Percentiles rank a stretch among this genome's conserved stretches.
phyloP scores from a whole-genome alignment of 64 coral and sea anemone genomes.

The Pachyseris speciosa region DNA sequence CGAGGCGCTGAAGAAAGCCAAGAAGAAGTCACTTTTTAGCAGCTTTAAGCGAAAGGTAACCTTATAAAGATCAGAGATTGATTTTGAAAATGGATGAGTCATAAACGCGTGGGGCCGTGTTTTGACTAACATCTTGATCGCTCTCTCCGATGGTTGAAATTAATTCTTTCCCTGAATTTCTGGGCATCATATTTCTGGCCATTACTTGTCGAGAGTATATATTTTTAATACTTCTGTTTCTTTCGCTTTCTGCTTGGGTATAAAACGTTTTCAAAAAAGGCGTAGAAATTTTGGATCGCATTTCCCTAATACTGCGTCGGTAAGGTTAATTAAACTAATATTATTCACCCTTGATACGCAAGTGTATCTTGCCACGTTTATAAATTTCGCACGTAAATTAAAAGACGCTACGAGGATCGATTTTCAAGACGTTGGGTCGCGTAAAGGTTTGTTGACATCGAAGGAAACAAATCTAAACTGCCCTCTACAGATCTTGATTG shows the following conservation, averaged over 20 bases:
- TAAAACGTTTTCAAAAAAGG: no score
- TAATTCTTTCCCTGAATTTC: neutral
- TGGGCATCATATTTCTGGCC: no score
- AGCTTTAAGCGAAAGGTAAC: constrained; percentile 93
- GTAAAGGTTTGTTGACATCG: no score
- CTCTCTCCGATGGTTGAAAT: neutral
- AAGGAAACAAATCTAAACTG: no score
- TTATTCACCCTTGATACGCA: no score
- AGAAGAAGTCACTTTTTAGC: constrained; percentile 75
- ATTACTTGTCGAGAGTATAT: no score
- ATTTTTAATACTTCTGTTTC: no score
- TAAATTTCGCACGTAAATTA: neutral
- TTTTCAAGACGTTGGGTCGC: neutral
- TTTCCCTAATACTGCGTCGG: no score
- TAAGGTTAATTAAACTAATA: no score
- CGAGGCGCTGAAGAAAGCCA: constrained; percentile 91
- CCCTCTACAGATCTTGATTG: no score
- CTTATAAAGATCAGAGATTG: neutral
- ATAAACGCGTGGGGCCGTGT: neutral
- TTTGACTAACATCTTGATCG: neutral
- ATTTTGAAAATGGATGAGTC: neutral
- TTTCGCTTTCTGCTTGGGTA: no score
- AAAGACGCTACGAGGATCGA: neutral
- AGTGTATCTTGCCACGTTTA: constrained; percentile 24
- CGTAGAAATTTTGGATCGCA: no score